Base-by-base conservation (phyloP, 2,888 invertebrate genomes). In the Ophioninae sp. region DNA sequence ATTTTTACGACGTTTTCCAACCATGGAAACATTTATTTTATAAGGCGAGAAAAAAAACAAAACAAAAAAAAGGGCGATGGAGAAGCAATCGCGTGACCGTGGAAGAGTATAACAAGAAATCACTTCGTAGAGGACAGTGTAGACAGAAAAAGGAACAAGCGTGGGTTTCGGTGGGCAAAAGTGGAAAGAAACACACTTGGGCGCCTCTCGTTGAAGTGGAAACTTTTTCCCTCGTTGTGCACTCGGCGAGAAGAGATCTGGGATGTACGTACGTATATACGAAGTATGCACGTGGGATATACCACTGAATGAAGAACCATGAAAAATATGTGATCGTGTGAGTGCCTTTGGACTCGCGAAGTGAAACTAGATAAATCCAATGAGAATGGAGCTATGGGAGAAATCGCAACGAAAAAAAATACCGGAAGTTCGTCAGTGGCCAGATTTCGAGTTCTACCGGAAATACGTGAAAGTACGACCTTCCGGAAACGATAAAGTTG, bases 211-310 rank as follows among this genome's bases (percentile, higher is more conserved):
- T 69, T 75, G 81, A 81, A 83, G 83, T 81, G 74, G 77, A 78
- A 83, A 83, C 81, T 83, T 83, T 81, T 83, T 78, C 78, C 61
- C 67, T 75, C 71, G 83, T 67, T 77, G 58, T 51, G 74, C 76
- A 74, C 71, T 71, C 78, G 10, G 64, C 71, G 63, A 56, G 59
- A 56, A 68, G 39, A 22, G 41, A 68, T 20, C 44, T 39, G 41
- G 37, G 10, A 22, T 64, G 41, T 78, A 64, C 63, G 63, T 64
- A 61, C 68, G 39, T 68, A 59, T 30, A 51, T 41, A 78, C 22
- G 20, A 20, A 13, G 58, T 59, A 59, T n/a, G 58, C 20, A 59
- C n/a, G 13, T 9, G 20, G 58, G 39, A 56, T 59, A 56, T 63
- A 73, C 76, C 41, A 67, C n/a, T 64, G 23, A 20, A 71, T 51